Base-by-base conservation (phyloP, 2,888 invertebrate species). In the Thereva unica region DNA sequence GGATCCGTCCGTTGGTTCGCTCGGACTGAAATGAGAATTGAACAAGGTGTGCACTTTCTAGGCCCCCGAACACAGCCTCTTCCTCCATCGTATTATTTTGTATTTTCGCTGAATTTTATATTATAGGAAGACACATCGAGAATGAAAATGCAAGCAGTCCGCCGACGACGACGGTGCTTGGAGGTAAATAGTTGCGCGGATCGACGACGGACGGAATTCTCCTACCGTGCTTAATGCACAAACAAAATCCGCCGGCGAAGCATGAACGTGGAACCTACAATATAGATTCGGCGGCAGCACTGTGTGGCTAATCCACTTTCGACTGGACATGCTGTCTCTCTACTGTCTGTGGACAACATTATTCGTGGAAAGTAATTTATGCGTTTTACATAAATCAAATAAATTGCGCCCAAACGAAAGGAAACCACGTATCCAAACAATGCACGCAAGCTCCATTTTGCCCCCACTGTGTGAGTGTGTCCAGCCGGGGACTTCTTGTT, bases 341-440 rank as follows among this genome's bases (percentile, higher is more conserved):
- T 4, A n/a, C 42, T n/a, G 42, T n/a, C 8, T 7, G 42, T n/a
- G 42, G 47, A 47, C 47, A 10, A 12, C n/a, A 10, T 47, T n/a
- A 47, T 47, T 47, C 12, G 23, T 59, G 47, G 59, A 59, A 59
- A 59, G 49, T 59, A 59, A 37, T 49, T 59, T 47, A 59, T 38
- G 59, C 49, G 12, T 59, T n/a, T 55, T 10, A 37, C 59, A 59
- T 59, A 59, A 59, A 59, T 59, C 59, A 59, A 59, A 34, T 59
- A 38, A 38, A 59, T 41, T 55, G 38, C 12, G 34, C 23, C 55
- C 41, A 41, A 34, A 37, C 40, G 23, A 38, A 59, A 49, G 59
- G 59, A 59, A 59, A 47, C 47, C 45, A 34, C 35, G 38, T 56
- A 34, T 41, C 9, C n/a, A 10, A 9, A 34, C 44, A 9, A 42